phyloP scores from a whole-genome alignment of 2,888 invertebrate species.

The Spicauda simplicius region DNA sequence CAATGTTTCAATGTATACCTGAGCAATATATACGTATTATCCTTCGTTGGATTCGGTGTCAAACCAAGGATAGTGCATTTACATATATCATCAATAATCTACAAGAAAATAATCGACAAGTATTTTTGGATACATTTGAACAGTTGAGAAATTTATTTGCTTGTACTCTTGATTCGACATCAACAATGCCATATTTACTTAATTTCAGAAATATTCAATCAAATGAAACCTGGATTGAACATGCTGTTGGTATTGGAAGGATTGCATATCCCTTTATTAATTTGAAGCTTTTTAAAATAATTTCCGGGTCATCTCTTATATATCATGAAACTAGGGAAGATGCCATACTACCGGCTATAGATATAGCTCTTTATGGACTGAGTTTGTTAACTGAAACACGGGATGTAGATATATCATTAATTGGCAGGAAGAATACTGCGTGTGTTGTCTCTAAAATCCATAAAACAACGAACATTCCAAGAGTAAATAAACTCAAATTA shows the following conservation, averaged over 20 bases:
- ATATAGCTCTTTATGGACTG: conserved; percentile 49
- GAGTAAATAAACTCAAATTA: neutral
- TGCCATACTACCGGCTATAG: conserved; percentile 49
- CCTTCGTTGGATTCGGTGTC: conserved; percentile 38
- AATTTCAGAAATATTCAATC: neutral
- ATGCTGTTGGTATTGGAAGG: conserved; percentile 44
- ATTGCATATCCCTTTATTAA: conserved; percentile 49
- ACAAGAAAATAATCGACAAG: neutral
- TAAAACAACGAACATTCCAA: conserved; percentile 5
- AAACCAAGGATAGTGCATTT: conserved; percentile 21
- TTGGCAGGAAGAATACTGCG: conserved; percentile 41
- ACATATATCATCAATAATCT: conserved; percentile 8
- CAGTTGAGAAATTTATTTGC: neutral
- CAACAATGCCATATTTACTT: neutral
- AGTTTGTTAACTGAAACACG: conserved; percentile 45
- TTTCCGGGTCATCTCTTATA: conserved; percentile 46
- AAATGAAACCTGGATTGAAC: conserved; percentile 42
- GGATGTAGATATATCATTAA: conserved; percentile 40
- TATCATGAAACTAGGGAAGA: conserved; percentile 45
- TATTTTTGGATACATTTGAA: conserved; percentile 3
- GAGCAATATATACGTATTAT: conserved; percentile 30
- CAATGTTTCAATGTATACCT: conserved; percentile 30
- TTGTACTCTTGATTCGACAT: neutral
- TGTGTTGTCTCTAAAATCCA: conserved; percentile 34
- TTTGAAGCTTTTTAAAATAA: conserved; percentile 44